A percentile compares a stretch with the other conserved stretches of the same genome.
Evolutionary conservation across 2,888 invertebrate genomes (phyloP).

Genomic region (Zeuzera pyrina): DNA sequence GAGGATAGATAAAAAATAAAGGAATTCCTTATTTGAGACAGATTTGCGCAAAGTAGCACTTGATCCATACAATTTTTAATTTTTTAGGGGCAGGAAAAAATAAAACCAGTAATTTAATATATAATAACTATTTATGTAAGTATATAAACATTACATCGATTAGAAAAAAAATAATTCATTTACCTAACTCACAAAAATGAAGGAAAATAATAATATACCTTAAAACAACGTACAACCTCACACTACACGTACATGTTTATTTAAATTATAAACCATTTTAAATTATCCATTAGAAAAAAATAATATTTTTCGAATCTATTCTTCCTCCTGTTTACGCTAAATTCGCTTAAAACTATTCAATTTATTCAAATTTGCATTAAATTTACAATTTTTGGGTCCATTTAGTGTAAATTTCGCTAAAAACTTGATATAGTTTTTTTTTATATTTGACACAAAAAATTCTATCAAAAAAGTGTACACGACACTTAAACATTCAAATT

Average conservation of each 20-base stretch:
- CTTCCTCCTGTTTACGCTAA: constrained; percentile 39
- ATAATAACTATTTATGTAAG: constrained; percentile 73
- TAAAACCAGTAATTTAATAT: constrained; percentile 61
- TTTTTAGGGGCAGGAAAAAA: constrained; percentile 17
- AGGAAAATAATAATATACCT: constrained; percentile 33
- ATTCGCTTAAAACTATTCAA: constrained; percentile 33
- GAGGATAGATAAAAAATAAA: too few relatives aligned
- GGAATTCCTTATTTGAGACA: too few relatives aligned
- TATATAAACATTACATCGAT: constrained; percentile 71
- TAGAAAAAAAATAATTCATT: constrained; percentile 68
- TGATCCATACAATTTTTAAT: background rate
- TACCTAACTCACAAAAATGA: constrained; percentile 51
- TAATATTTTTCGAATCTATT: constrained; percentile 25
- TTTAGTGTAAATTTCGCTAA: constrained; percentile 40
- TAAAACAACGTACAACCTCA: constrained; percentile 67
- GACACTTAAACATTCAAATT: constrained; percentile 29
- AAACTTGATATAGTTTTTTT: constrained; percentile 18
- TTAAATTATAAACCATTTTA: constrained; percentile 2
- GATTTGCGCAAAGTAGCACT: too few relatives aligned
- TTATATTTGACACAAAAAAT: constrained; percentile 16
- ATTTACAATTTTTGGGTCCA: constrained; percentile 58
- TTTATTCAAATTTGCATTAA: constrained; percentile 40
- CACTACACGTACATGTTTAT: constrained; percentile 47
- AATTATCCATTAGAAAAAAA: constrained; percentile 3
- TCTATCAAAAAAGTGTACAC: constrained; percentile 20